Conservation (phyloP, 2,888 invertebrate species). For the Anarsia innoxiella region DNA sequence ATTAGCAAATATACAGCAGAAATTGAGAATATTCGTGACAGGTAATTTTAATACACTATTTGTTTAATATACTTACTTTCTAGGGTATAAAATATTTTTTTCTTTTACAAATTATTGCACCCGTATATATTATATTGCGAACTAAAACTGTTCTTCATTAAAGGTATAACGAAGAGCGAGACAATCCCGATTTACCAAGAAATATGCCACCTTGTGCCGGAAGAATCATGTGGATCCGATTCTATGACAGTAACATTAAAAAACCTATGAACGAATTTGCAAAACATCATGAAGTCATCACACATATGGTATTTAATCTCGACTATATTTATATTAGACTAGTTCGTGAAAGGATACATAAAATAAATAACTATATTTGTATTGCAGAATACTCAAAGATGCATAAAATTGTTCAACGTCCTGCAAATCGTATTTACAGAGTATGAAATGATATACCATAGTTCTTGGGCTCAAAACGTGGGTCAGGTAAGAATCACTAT, state of each 20-base stretch:
- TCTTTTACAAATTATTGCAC: too few species aligned
- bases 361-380: too few species aligned
- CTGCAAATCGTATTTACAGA: slow-evolving; percentile 86
- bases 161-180: slow-evolving; percentile 86
- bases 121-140: too few species aligned
- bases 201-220: slow-evolving; percentile 88
- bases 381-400: slow-evolving; percentile 80
- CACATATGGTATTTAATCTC: too few species aligned
- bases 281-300: slow-evolving; percentile 60
- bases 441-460: slow-evolving; percentile 88
- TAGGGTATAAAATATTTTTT: too few species aligned
- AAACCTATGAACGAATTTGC: slow-evolving; percentile 80
- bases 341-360: too few species aligned
- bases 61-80: too few species aligned
- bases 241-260: slow-evolving; percentile 82
- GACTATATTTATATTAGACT: too few species aligned
- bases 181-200: slow-evolving; percentile 81
- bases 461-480: slow-evolving; percentile 85
- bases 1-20: slow-evolving; percentile 80
- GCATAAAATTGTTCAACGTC: slow-evolving; percentile 86
- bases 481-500: slow-evolving; percentile 83
- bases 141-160: too few species aligned
- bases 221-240: slow-evolving; percentile 88
- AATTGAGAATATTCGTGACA: slow-evolving; percentile 81
- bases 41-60: too few species aligned